These are phyloP conservation scores for Frankliniella intonsa DNA, from an alignment of 2,888 invertebrate genomes.

Conservation along the genomic window DNA sequence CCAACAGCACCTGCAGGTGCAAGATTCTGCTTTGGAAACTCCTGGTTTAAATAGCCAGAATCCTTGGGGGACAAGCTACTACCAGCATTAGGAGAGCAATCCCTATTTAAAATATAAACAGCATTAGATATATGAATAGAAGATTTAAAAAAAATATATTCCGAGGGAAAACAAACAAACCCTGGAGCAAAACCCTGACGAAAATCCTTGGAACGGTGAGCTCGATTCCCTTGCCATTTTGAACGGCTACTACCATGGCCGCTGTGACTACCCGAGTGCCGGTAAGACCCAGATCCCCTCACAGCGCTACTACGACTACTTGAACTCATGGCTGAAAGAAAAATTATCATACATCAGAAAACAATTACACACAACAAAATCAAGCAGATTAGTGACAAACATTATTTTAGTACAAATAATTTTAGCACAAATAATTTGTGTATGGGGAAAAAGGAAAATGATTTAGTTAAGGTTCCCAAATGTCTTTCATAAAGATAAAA, in stretches of 20 bases:
- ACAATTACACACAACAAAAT: background rate
- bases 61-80: background rate
- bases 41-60: background rate
- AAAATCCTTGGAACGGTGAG: slow-evolving; percentile 13
- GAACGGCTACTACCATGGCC: slow-evolving; percentile 8
- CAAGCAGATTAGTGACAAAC: background rate
- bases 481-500: no score
- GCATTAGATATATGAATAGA: background rate
- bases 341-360: background rate
- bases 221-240: slow-evolving; percentile 21
- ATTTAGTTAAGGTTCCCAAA: no score
- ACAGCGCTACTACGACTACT: background rate
- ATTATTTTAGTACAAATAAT: no score
- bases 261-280: background rate
- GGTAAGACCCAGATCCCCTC: slow-evolving; percentile 11
- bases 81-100: background rate
- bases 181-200: background rate
- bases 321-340: slow-evolving; percentile 13
- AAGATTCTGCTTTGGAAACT: background rate
- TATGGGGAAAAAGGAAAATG: no score
- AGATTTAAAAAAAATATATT: background rate
- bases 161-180: background rate
- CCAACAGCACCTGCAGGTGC: background rate
- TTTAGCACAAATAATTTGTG: no score
- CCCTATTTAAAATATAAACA: background rate